Base-by-base conservation (phyloP, 2,888 invertebrate genomes). In the Chrysotoxum bicinctum region DNA sequence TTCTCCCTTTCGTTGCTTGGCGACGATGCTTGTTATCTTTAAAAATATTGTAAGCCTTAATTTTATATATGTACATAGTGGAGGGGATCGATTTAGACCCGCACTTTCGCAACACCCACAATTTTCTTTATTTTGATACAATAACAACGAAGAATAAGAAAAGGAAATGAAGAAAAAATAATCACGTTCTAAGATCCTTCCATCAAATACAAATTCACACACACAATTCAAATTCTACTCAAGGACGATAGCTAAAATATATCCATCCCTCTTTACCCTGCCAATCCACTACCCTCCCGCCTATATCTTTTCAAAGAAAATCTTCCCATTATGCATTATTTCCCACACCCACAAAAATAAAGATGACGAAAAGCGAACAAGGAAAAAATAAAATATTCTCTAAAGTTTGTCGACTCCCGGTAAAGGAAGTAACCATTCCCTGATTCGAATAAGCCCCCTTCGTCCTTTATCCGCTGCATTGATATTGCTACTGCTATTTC, bases 241-340 rank as follows among this genome's bases (percentile, higher is more conserved):
- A 80, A 84, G 75, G 84, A 80, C 84, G 75, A 75, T 75, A 68
- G 54, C 75, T 80, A 79, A 84, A 70, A 79, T 84, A n/a, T n/a
- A n/a, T n/a, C n/a, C n/a, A 80, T 84, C 60, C 43, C 45, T 76
- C 48, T 72, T 84, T 74, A 80, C 80, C 68, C 75, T 72, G 79
- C 75, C 37, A 54, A 23, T 16, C 43, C 69, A 26, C 43, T 30
- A 9, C 43, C 14, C 19, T 19, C n/a, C n/a, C 70, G 56, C 19
- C 69, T 54, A 58, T 75, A 62, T 84, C 84, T 40, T 68, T 76
- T 23, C 37, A 52, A 26, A 64, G 40, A 50, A 66, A 79, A 75
- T 58, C 73, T 23, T 8, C 5, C 32, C 23, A 21, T 12, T 26
- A n/a, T 16, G 45, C 19, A 2, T 23, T 10, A 10, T 45, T 21